Percentiles rank a stretch among this genome's conserved stretches.
Evolutionary conservation across 2,113 vertebrate species (phyloP).

Genomic region (Crotalus helleri): DNA sequence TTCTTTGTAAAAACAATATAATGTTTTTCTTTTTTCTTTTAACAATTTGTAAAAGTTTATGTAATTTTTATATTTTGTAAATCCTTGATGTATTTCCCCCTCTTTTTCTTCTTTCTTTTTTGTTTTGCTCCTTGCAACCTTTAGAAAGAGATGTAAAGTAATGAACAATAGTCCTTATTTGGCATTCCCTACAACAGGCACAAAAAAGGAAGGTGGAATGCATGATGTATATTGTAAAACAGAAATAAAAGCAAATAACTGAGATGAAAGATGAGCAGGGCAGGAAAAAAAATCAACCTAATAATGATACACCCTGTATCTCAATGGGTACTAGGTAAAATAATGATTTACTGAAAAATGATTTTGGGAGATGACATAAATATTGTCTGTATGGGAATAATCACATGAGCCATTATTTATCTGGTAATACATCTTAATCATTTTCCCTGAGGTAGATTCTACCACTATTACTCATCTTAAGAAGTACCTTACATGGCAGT

Average conservation of each 20-base stretch:
- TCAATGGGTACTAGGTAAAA: neutral
- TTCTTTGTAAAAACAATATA: neutral
- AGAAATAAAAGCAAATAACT: neutral
- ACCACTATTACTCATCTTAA: constrained; percentile 3
- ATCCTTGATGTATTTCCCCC: neutral
- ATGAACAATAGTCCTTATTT: neutral
- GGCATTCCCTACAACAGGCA: neutral
- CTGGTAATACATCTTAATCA: constrained; percentile 11
- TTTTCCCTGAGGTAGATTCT: neutral
- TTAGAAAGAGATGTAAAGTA: neutral
- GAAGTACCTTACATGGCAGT: constrained; percentile 11
- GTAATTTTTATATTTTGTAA: neutral
- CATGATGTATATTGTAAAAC: neutral
- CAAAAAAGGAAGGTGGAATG: neutral
- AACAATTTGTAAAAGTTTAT: neutral
- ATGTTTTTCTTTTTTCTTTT: neutral
- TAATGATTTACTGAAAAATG: neutral
- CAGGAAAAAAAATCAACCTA: neutral
- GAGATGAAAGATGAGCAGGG: neutral
- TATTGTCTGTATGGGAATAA: constrained; percentile 1
- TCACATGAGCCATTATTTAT: neutral
- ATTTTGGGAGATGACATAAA: neutral
- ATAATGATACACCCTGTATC: neutral
- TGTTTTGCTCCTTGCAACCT: neutral
- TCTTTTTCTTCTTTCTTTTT: neutral